Evolutionary conservation across 2,888 invertebrate species (phyloP), one percentile per base, ranked within the genome.

Genomic region (Thysanoteuthis rhombus): DNA sequence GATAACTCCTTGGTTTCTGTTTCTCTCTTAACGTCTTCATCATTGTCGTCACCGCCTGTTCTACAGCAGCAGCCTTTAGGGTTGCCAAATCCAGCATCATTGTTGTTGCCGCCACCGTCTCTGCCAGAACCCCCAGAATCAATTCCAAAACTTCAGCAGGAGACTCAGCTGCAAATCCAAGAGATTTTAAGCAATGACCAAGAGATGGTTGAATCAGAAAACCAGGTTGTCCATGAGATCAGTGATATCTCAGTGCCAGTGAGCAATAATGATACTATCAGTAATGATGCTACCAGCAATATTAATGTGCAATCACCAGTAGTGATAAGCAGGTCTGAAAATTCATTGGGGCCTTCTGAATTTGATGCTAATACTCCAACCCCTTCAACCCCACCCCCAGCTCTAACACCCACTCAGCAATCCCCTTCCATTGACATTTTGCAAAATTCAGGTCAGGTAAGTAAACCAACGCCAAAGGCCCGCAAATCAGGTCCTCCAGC

Each of bases 391-490:
- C n/a, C 58, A 39, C 25, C 47, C 16, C 93, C 93, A 28, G 25
- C 36, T 38, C 36, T 58, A 4, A 93, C 36, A 22, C 52, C 47
- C n/a, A 22, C 47, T n/a, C 39, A 22, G 12, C 47, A 93, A 38
- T 36, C 47, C 38, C 36, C 22, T 93, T 47, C 52, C 32, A 22
- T 94, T 58, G 89, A 90, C 28, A 94, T 94, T 25, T 94, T 94
- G 28, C 93, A 94, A 58, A 94, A 94, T 90, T 93, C 94, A 39
- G 94, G 94, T 16, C 94, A 94, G 90, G 94, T 94, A 38, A 93
- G 93, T 25, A 58, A 93, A 32, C 38, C 47, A n/a, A 47, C 91
- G 22, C 75, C 92, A 42, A 93, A 93, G 92, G 94, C 94, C 16
- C 93, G 94, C 42, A 95, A 93, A 91, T 94, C 94, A n/a, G 94